Percentiles rank a stretch among this genome's conserved stretches.
Conservation (phyloP, 2,113 vertebrate genomes). For the Pterophyllum scalare region DNA sequence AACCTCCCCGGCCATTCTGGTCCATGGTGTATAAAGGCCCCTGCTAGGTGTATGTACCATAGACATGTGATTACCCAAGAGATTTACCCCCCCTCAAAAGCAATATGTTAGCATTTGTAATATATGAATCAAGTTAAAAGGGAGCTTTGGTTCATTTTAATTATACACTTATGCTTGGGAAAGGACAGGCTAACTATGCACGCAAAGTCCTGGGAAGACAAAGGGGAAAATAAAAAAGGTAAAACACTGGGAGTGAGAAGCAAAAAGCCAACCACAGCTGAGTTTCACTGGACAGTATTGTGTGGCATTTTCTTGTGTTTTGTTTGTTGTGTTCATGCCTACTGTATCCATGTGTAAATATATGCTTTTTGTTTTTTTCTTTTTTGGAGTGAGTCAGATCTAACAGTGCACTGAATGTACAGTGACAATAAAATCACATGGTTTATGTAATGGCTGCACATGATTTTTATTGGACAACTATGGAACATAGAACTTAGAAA, state of each 20-base stretch:
- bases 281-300: constrained; percentile 52
- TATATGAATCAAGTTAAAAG: constrained; percentile 70
- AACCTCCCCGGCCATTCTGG: constrained; percentile 55
- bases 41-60: constrained; percentile 50
- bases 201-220: constrained; percentile 20
- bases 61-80: constrained; percentile 74
- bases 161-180: constrained; percentile 50
- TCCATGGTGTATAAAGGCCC: constrained; percentile 57
- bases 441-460: constrained; percentile 71
- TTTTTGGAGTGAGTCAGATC: constrained; percentile 65
- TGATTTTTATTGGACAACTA: constrained; percentile 17
- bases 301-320: constrained; percentile 73
- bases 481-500: background rate
- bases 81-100: constrained; percentile 67
- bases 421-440: constrained; percentile 80
- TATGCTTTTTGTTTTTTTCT: constrained; percentile 51
- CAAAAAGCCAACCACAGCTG: constrained; percentile 37
- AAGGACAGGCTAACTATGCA: constrained; percentile 54
- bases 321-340: constrained; percentile 74
- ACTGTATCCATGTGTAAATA: constrained; percentile 77
- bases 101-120: constrained; percentile 70
- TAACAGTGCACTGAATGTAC: constrained; percentile 79
- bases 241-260: constrained; percentile 27
- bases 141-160: constrained; percentile 67
- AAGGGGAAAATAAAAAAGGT: background rate